Evolutionary conservation across 2,113 vertebrate genomes (phyloP).

Genomic region (Tursiops truncatus): DNA sequence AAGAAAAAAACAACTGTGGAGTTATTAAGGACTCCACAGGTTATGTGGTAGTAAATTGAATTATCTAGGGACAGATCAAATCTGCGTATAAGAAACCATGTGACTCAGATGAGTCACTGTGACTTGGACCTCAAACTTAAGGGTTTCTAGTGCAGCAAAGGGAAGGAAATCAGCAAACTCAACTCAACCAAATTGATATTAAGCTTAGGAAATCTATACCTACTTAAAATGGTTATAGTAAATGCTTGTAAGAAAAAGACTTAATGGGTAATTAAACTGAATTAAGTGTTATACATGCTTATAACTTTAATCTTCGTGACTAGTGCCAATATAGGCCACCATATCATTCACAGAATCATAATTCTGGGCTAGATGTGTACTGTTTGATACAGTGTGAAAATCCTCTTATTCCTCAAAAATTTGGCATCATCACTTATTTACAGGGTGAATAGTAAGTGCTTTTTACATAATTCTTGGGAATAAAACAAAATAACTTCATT

Average conservation of each 20-base stretch:
- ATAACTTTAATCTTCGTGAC: not conserved
- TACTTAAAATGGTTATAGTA: not conserved
- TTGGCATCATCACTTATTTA: not conserved
- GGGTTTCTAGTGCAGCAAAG: not conserved
- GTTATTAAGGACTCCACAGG: not conserved
- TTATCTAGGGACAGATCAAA: not conserved
- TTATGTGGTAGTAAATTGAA: not conserved
- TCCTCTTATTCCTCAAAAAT: not conserved
- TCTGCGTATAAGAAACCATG: not conserved
- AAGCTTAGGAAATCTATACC: not conserved
- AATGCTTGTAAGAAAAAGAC: not conserved
- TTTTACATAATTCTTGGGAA: not conserved
- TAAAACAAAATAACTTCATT: not conserved
- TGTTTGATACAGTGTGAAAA: not conserved
- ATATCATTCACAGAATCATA: not conserved
- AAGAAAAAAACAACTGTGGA: not conserved
- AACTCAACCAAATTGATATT: not conserved
- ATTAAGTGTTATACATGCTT: not conserved
- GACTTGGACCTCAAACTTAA: not conserved
- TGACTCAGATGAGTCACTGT: not conserved
- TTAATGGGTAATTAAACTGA: not conserved
- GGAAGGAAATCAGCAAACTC: not conserved
- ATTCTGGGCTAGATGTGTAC: not conserved
- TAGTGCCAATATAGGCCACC: not conserved
- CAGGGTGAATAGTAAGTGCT: not conserved